Evolutionary conservation across 2,113 vertebrate species (phyloP), one percentile per base, ranked within the genome.

Genomic region (Ornithorhynchus anatinus): DNA sequence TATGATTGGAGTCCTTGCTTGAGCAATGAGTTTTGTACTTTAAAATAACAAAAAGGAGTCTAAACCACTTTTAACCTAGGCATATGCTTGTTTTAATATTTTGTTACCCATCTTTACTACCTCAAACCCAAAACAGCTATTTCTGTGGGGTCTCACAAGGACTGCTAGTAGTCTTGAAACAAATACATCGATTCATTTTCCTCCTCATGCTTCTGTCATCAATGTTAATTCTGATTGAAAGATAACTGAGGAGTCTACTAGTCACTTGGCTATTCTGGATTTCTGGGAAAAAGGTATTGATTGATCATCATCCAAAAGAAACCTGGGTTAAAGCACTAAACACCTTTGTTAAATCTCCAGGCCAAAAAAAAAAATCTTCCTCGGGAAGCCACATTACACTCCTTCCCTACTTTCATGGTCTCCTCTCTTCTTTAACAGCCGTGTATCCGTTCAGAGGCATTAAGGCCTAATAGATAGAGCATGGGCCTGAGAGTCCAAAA

Each of bases 241-340:
- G 27, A 47, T 12, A 51, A 31, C 31, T 37, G 60, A 19, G 69
- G 57, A 78, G 57, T 16, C 37, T 16, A 31, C 52, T 23, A 9
- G 39, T 56, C 61, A 60, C 52, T 82, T 56, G 69, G 47, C 61
- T 59, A 66, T 60, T 63, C 59, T 59, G 23, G n/a, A 13, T 22
- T 45, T 45, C 23, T 23, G 12, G 12, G 50, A 43, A n/a, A 33
- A 8, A 5, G 9, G 35, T 42, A 63, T 51, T 17, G 15, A 29
- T 54, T 44, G 16, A 29, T 11, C n/a, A 37, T 11, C n/a, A 37
- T 36, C 59, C 19, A 16, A 19, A 45, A 11, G 29, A 45, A 63
- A 37, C 0, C 5, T 8, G 22, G n/a, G 17, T 20, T n/a, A 2
- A 15, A 25, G 33, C 31, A 37, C 2, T 1, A n/a, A 1, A 22